Evolutionary conservation across 2,888 invertebrate genomes (phyloP), one percentile per base, ranked within the genome.

Genomic region (Pseudococcus longispinus): DNA sequence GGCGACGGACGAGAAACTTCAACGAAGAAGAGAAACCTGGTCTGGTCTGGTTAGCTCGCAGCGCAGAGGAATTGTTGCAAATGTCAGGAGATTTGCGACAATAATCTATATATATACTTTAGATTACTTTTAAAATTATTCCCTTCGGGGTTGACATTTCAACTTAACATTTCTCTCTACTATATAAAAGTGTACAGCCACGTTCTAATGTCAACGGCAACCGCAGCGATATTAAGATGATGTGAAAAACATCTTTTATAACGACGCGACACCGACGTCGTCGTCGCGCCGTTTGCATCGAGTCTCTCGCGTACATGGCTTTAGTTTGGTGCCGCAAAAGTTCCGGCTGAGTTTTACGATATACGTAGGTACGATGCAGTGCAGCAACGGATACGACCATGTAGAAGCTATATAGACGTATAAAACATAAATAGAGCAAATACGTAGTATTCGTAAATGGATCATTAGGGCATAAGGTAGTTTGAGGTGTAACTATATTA

Each of bases 41-140:
- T 37, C 26, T 18, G 18, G 5, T n/a, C 18, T n/a, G 55, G 6
- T 55, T 46, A 46, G 51, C 51, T 60, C 60, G 60, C 23, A 29
- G 42, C 60, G 23, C 60, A 18, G 42, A 37, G 77, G 77, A 42
- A 80, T 42, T 80, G 32, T 80, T 42, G 37, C 20, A 80, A 80
- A 80, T 80, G 77, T 80, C 77, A 80, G 77, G 42, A 80, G 77
- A 80, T 80, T 80, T 80, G 70, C 70, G 32, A 80, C 42, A 20
- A 80, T 80, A 80, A 80, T 80, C 77, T 80, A 80, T 42, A 74
- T 74, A 80, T 80, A 80, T 80, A 80, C 2, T 80, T 42, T 80
- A 20, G 42, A 80, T 37, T 80, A 80, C 42, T 70, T 80, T 80
- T 80, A 42, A 42, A 80, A 80, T 80, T 80, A 80, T 42, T 42